phyloP scores from a whole-genome alignment of 2,113 vertebrate species.

The Edolisoma coerulescens region DNA sequence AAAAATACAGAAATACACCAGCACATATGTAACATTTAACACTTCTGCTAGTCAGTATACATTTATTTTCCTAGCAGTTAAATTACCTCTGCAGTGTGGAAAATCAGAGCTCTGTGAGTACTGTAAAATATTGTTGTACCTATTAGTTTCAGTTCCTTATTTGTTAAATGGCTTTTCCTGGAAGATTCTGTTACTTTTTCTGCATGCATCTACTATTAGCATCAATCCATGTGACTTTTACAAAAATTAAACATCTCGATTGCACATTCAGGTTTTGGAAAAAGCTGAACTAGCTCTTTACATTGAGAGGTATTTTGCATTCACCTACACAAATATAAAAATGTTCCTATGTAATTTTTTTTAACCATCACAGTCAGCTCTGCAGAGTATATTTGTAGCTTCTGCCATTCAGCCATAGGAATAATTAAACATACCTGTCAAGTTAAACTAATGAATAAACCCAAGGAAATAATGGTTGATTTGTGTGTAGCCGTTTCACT shows the following conservation, averaged over 20 bases:
- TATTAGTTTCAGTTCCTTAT: constrained; percentile 1
- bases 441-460: constrained; percentile 20
- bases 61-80: background rate
- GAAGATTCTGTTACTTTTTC: background rate
- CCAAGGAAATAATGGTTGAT: constrained; percentile 6
- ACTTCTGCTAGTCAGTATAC: background rate
- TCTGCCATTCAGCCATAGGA: background rate
- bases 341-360: background rate
- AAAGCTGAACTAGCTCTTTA: constrained; percentile 39
- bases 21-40: background rate
- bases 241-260: background rate
- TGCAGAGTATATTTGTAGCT: background rate
- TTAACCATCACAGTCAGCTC: background rate
- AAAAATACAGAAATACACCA: background rate
- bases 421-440: constrained; percentile 6
- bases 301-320: background rate
- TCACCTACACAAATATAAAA: background rate
- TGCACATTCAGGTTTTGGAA: constrained; percentile 17
- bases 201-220: background rate
- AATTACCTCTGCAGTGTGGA: background rate
- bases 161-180: constrained; percentile 32
- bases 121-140: background rate
- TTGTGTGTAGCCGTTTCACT: background rate
- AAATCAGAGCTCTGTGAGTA: background rate
- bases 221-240: background rate